Percentiles rank a stretch among this genome's conserved stretches.
Evolutionary conservation across 2,888 invertebrate genomes (phyloP).

Genomic region (Dysmachus trigonus): DNA sequence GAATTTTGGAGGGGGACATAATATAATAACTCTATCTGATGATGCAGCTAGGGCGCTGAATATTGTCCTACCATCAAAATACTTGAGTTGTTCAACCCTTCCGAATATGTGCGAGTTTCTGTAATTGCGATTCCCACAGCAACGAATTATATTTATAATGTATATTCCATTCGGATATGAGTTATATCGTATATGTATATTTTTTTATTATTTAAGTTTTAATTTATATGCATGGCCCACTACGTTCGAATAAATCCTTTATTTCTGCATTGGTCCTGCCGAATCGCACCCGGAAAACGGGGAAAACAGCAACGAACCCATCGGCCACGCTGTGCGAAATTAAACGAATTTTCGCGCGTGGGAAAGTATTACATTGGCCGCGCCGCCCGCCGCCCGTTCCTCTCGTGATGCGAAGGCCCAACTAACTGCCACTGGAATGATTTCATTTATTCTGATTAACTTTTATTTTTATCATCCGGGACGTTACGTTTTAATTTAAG

Average conservation of each 20-base stretch:
- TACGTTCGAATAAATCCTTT: slow-evolving; percentile 26
- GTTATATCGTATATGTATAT: slow-evolving; percentile 35
- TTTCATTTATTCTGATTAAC: slow-evolving; percentile 46
- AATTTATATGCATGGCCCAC: slow-evolving; percentile 28
- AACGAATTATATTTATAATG: slow-evolving; percentile 34
- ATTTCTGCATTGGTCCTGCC: slow-evolving; percentile 8
- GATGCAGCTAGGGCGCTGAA: background rate
- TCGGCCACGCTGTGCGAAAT: background rate
- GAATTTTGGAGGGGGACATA: background rate
- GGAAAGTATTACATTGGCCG: background rate
- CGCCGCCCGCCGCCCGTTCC: too few relatives aligned
- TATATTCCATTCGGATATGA: slow-evolving; percentile 31
- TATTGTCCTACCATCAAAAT: background rate
- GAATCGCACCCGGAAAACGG: background rate
- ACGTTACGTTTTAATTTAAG: slow-evolving; percentile 44
- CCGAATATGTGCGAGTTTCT: background rate
- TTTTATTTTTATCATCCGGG: slow-evolving; percentile 43
- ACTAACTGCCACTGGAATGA: slow-evolving; percentile 44
- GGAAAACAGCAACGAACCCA: background rate
- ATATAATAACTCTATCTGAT: slow-evolving; percentile 26
- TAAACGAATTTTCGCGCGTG: slow-evolving; percentile 28
- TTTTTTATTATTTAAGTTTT: slow-evolving; percentile 35
- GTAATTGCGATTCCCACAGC: slow-evolving; percentile 9
- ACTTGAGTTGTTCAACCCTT: background rate
- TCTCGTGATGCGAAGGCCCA: background rate